Evolutionary conservation across 2,797 vertebrate species (phyloP), one percentile per base, ranked within the genome.

Genomic region (Okamejei kenojei): DNA sequence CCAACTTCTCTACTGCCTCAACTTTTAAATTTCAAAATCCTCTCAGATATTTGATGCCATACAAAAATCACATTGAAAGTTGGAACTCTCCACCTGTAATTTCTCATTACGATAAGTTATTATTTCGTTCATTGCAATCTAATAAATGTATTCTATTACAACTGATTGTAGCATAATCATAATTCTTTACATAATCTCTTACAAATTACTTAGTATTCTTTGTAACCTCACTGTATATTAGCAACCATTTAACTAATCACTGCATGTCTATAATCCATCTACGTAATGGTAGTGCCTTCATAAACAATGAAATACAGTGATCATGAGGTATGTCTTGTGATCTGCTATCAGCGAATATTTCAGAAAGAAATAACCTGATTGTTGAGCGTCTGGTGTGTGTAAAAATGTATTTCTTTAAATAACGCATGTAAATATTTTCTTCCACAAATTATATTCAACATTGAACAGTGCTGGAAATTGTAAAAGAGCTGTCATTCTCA

Each of bases 271-370:
- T 21, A 7, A 65, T 32, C 15, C 63, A 32, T 35, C 0, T 63
- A 1, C 35, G 84, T 8, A 32, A 19, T 65, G 58, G 61, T 65
- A 29, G 29, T n/a, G 13, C 17, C 15, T 61, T n/a, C 10, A 88
- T 19, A 15, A 88, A 32, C 84, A 65, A 15, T 65, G n/a, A 17
- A 88, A 6, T 35, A 4, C 84, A 88, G 7, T 21, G 61, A 88
- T 88, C 84, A 68, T 86, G 58, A 86, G 82, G 7, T 19, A 17
- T 65, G 82, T 86, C 29, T n/a, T 32, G 58, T 86, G 82, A 86
- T 58, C 29, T 29, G n/a, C 26, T 32, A n/a, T 65, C 7, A 86
- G 71, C 23, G 19, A 58, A 63, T 63, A 35, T 88, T 88, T 65
- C 15, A 88, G 82, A 65, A 32, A 15, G 29, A 86, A 88, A 63